Evolutionary conservation across 1,140 invertebrate genomes (phyloP).

Genomic region (Eulimnadia texana): DNA sequence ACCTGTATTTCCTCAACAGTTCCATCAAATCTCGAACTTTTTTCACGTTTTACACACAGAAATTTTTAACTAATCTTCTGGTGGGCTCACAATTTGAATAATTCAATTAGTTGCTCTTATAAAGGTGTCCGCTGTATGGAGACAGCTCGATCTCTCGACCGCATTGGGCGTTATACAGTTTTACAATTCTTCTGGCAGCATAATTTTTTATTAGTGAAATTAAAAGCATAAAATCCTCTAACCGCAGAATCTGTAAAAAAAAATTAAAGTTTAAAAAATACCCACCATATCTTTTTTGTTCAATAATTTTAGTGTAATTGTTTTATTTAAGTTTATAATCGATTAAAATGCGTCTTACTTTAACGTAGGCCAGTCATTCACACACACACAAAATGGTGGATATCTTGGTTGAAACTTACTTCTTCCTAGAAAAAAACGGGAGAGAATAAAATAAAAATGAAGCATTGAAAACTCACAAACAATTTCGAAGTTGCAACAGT

Average conservation of each 20-base stretch:
- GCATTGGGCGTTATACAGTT: background rate
- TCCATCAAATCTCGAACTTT: background rate
- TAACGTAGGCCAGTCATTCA: background rate
- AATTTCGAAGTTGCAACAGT: background rate
- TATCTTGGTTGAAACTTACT: constrained; percentile 6
- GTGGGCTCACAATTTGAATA: no score
- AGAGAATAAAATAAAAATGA: constrained; percentile 1
- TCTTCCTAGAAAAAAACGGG: constrained; percentile 14
- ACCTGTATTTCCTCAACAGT: background rate
- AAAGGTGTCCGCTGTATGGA: background rate
- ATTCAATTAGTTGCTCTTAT: no score
- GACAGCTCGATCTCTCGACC: background rate
- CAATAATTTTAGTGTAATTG: no score
- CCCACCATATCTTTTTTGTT: no score
- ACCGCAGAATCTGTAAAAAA: no score
- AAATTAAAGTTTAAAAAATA: no score
- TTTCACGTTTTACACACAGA: no score
- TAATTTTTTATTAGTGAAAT: background rate
- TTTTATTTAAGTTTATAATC: no score
- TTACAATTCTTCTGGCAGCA: background rate
- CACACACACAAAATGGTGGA: background rate
- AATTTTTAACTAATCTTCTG: background rate
- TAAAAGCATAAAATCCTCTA: background rate
- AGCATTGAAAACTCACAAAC: background rate
- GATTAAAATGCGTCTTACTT: background rate